Evolutionary conservation across 2,797 vertebrate species (phyloP).

Genomic region (Chaetodon trifasciatus): DNA sequence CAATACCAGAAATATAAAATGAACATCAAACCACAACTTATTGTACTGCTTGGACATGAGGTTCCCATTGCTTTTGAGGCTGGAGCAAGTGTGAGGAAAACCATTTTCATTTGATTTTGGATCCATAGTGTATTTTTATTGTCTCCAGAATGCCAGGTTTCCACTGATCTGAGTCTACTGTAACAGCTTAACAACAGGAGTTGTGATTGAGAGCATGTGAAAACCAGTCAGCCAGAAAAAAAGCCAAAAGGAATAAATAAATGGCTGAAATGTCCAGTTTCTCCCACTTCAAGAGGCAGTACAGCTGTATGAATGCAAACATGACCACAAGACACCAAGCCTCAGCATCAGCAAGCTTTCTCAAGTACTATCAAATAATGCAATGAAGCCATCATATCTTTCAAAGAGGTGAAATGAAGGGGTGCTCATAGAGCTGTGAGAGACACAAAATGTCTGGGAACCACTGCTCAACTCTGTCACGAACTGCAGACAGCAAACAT

Average conservation of each 20-base stretch:
- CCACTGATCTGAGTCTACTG: not conserved
- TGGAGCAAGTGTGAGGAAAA: conserved; percentile 1
- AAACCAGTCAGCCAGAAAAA: not conserved
- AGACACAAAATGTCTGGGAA: not conserved
- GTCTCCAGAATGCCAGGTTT: no score
- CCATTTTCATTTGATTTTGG: not conserved
- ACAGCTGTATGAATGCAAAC: not conserved
- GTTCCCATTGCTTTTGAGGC: conserved; percentile 1
- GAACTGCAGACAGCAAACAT: not conserved
- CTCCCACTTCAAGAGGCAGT: not conserved
- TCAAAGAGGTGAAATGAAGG: not conserved
- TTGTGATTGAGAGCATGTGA: not conserved
- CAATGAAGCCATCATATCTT: not conserved
- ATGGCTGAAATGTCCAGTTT: not conserved
- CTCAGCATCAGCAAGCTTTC: not conserved
- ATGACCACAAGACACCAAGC: not conserved
- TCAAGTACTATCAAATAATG: not conserved
- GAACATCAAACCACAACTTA: not conserved
- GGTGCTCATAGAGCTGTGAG: not conserved
- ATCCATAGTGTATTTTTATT: not conserved
- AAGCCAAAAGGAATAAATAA: not conserved
- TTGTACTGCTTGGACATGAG: conserved; percentile 9
- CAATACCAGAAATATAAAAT: not conserved
- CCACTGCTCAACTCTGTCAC: not conserved
- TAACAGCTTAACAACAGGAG: not conserved